Evolutionary conservation across 2,113 vertebrate genomes (phyloP).

Genomic region (Columbina picui): DNA sequence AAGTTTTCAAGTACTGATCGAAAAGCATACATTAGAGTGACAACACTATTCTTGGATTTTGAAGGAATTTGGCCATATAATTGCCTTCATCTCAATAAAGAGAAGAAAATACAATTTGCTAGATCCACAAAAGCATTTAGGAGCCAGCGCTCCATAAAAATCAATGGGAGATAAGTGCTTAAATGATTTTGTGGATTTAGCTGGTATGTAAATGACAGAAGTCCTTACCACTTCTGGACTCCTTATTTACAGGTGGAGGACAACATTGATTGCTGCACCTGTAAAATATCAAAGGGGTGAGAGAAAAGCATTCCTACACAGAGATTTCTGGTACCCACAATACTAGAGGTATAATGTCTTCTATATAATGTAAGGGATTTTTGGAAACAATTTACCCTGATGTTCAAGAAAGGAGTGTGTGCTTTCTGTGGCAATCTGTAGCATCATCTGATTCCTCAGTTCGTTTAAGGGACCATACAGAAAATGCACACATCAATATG

Average conservation of each 20-base stretch:
- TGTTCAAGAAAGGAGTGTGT: background rate
- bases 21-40: background rate
- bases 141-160: background rate
- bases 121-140: background rate
- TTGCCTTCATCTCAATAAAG: background rate
- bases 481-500: conserved; percentile 1
- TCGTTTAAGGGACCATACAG: background rate
- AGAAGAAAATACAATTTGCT: background rate
- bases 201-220: background rate
- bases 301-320: background rate
- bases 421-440: background rate
- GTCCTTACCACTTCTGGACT: background rate
- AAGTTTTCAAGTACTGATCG: conserved; percentile 10
- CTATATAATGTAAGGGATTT: background rate
- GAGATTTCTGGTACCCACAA: background rate
- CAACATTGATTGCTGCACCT: background rate
- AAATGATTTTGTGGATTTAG: conserved; percentile 1
- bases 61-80: conserved; percentile 6
- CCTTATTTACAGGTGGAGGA: background rate
- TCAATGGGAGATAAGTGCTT: background rate
- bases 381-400: background rate
- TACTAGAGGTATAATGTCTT: background rate
- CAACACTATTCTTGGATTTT: background rate
- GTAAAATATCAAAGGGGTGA: background rate
- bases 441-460: background rate